phyloP scores from a whole-genome alignment of 2,888 invertebrate genomes.

The Taphrorychus bicolor region DNA sequence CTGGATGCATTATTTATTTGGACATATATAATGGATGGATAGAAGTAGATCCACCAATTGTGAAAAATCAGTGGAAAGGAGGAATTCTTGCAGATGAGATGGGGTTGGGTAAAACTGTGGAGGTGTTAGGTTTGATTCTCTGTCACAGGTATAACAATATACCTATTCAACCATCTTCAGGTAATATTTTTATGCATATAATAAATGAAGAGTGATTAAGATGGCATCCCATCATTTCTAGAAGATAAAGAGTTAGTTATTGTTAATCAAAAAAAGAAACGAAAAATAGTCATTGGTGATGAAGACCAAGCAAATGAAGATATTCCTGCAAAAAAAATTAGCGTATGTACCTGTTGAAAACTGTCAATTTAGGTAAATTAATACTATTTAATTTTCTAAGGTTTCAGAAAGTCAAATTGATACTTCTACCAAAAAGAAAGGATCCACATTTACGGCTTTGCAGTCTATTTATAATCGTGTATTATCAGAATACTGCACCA shows the following conservation, averaged over 20 bases:
- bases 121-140: slow-evolving; percentile 72
- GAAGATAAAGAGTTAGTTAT: slow-evolving; percentile 27
- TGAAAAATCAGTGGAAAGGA: slow-evolving; percentile 59
- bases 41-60: slow-evolving; percentile 55
- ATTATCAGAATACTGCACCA: slow-evolving; percentile 45
- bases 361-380: background rate
- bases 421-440: slow-evolving; percentile 38
- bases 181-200: no score
- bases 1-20: slow-evolving; percentile 52
- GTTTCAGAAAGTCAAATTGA: background rate
- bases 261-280: slow-evolving; percentile 31
- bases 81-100: slow-evolving; percentile 83
- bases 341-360: slow-evolving; percentile 1
- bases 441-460: slow-evolving; percentile 47
- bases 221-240: no score
- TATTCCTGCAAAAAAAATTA: slow-evolving; percentile 10
- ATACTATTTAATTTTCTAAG: background rate
- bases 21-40: slow-evolving; percentile 61
- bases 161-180: background rate
- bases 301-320: slow-evolving; percentile 29
- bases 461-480: slow-evolving; percentile 53
- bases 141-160: slow-evolving; percentile 58
- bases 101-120: slow-evolving; percentile 84
- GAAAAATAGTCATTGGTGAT: background rate
- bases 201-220: background rate